These are phyloP conservation scores for Ardeotis arabs DNA, from an alignment of 2,113 vertebrate species.

Conservation along the genomic window DNA sequence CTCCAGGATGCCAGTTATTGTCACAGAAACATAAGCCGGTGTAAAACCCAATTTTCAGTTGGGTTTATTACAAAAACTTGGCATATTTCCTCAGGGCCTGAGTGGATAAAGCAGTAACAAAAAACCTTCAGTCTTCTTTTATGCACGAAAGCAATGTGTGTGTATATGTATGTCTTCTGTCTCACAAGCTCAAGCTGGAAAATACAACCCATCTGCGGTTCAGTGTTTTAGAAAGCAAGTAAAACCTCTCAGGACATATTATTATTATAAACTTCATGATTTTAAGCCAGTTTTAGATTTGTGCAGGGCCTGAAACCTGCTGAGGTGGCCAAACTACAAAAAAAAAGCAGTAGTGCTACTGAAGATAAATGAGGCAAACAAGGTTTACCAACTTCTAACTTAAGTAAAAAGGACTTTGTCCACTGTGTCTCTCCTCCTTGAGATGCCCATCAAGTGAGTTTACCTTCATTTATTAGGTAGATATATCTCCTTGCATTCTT, in stretches of 20 bases:
- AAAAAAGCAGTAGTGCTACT: background rate
- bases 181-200: background rate
- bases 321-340: background rate
- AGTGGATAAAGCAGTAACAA: background rate
- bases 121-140: background rate
- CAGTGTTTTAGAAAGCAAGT: background rate
- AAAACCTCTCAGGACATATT: background rate
- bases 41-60: background rate
- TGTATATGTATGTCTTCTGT: background rate
- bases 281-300: background rate
- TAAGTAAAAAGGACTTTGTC: background rate
- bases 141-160: background rate
- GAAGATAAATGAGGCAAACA: background rate
- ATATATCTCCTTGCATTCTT: rapidly evolving
- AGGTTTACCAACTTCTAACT: background rate
- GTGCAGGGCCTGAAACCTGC: background rate
- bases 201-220: background rate
- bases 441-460: background rate
- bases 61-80: background rate
- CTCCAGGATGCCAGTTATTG: background rate
- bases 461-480: background rate
- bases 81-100: background rate
- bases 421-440: background rate
- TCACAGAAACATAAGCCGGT: background rate
- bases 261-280: background rate